Evolutionary conservation across 2,113 vertebrate genomes (phyloP).

Genomic region (Euleptes europaea): DNA sequence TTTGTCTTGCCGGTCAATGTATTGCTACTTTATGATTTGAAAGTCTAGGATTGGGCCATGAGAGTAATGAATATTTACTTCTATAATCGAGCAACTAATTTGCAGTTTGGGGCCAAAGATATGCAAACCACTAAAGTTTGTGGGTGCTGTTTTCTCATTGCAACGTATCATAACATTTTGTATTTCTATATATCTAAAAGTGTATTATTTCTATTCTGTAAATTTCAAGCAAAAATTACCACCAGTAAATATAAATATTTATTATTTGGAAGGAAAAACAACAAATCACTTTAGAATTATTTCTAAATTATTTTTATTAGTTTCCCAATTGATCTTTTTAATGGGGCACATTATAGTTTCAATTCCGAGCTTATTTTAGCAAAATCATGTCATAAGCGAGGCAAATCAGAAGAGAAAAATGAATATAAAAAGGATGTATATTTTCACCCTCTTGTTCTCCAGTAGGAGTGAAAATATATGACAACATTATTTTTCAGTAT

Average conservation of each 20-base stretch:
- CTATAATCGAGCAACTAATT: neutral
- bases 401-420: constrained; percentile 23
- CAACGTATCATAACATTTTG: neutral
- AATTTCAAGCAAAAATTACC: constrained; percentile 36
- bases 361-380: neutral
- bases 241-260: neutral
- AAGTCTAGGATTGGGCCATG: neutral
- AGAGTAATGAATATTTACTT: constrained; percentile 4
- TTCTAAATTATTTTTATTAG: constrained; percentile 1
- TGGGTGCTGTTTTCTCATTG: neutral
- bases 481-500: constrained; percentile 47
- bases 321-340: neutral
- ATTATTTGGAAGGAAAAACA: neutral
- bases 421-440: neutral
- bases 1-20: constrained; percentile 20
- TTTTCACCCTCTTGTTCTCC: neutral
- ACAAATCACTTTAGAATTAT: constrained; percentile 23
- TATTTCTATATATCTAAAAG: neutral
- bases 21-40: neutral
- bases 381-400: neutral
- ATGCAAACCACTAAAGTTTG: neutral
- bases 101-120: neutral
- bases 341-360: neutral
- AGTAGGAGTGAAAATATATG: constrained; percentile 23
- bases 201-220: constrained; percentile 27